phyloP scores from a whole-genome alignment of 1,140 invertebrate species.

The Bactericera cockerelli region DNA sequence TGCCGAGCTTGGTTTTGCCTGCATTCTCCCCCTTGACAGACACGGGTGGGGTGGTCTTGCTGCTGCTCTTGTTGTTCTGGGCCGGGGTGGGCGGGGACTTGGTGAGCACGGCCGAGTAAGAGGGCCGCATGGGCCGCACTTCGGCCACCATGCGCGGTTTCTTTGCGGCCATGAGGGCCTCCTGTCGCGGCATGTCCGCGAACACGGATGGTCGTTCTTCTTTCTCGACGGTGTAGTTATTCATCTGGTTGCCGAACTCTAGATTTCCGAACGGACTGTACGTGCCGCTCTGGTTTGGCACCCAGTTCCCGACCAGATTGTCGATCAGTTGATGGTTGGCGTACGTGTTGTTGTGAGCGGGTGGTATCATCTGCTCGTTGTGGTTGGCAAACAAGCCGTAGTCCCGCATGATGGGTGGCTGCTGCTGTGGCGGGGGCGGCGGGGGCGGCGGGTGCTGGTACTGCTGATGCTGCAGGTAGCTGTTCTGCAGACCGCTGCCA shows the following conservation, averaged over 20 bases:
- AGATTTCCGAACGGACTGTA: slow-evolving; percentile 54
- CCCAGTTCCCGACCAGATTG: slow-evolving; percentile 65
- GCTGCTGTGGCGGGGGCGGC: slow-evolving; percentile 11
- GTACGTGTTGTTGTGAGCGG: slow-evolving; percentile 21
- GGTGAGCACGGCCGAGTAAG: slow-evolving; percentile 63
- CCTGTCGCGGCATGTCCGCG: slow-evolving; percentile 18
- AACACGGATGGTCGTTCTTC: slow-evolving; percentile 20
- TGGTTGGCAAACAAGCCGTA: slow-evolving; percentile 22
- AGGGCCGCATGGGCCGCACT: slow-evolving; percentile 67
- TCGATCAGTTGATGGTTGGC: slow-evolving; percentile 42
- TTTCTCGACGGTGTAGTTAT: slow-evolving; percentile 10
- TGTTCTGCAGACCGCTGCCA: slow-evolving; percentile 12
- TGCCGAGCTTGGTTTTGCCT: slow-evolving; percentile 29
- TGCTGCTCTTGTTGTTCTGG: not conserved
- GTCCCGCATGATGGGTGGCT: slow-evolving; percentile 13
- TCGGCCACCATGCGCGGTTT: slow-evolving; percentile 63
- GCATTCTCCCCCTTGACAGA: slow-evolving; percentile 26
- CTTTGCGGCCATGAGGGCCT: slow-evolving; percentile 27
- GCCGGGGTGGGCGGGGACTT: slow-evolving; percentile 38
- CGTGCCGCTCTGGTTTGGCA: slow-evolving; percentile 59
- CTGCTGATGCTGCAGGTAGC: slow-evolving; percentile 13
- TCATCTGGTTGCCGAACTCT: not conserved
- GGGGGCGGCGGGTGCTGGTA: slow-evolving; percentile 11
- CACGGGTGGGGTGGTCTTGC: slow-evolving; percentile 2
- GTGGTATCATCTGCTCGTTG: slow-evolving; percentile 20